Percentiles rank a stretch among this genome's conserved stretches.
Evolutionary conservation across 1,140 invertebrate species (phyloP).

Genomic region (Brachystomella parvula): DNA sequence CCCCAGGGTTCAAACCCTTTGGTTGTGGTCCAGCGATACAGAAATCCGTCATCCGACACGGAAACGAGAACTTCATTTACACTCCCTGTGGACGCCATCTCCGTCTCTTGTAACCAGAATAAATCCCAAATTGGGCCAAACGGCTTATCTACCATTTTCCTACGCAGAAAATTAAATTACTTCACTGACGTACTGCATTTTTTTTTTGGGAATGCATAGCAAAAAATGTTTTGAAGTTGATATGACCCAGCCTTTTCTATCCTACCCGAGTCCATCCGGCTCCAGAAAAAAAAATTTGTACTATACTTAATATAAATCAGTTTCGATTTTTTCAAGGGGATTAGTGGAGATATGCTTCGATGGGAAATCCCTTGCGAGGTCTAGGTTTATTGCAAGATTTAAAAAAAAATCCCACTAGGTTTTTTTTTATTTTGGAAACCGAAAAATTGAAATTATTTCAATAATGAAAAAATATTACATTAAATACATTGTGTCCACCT

Average conservation of each 20-base stretch:
- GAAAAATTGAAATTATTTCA: not conserved
- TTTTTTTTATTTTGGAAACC: too few species aligned
- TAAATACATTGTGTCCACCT: too few species aligned
- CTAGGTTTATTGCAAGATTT: too few species aligned
- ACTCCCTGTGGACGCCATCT: constrained; percentile 22
- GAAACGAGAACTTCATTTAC: constrained; percentile 27
- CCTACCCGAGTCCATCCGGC: not conserved
- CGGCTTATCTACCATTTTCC: constrained; percentile 22
- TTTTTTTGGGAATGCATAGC: too few species aligned
- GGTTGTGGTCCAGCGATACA: constrained; percentile 26
- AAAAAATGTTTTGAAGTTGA: constrained; percentile 9
- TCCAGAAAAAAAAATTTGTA: not conserved
- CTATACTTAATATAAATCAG: constrained; percentile 13
- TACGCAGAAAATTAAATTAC: constrained; percentile 9
- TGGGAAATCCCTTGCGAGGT: too few species aligned
- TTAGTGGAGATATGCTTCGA: too few species aligned
- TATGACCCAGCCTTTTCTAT: too few species aligned
- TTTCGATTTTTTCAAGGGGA: too few species aligned
- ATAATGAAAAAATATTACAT: too few species aligned
- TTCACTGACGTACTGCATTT: not conserved
- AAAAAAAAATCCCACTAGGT: too few species aligned
- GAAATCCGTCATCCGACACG: constrained; percentile 33
- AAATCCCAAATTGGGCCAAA: constrained; percentile 35
- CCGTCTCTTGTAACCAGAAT: constrained; percentile 27
- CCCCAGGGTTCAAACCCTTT: constrained; percentile 33